These are phyloP conservation scores for Gymnothorax javanicus DNA, from an alignment of 2,797 vertebrate species.

Conservation along the genomic window DNA sequence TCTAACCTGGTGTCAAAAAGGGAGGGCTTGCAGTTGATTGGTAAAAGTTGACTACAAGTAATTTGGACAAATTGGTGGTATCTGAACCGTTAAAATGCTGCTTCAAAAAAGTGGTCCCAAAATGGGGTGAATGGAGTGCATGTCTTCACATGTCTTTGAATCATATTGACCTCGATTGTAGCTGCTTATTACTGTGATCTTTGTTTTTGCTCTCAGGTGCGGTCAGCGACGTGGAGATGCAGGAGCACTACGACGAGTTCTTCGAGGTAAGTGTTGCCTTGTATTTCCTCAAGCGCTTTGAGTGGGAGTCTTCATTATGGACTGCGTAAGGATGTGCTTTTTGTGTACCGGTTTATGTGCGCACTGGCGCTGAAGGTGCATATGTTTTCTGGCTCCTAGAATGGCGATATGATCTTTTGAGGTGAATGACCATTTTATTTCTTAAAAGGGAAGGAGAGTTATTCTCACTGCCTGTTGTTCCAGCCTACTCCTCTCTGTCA, in stretches of 20 bases:
- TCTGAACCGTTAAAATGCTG: no score
- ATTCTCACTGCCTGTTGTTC: background rate
- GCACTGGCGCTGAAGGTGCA: background rate
- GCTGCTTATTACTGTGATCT: background rate
- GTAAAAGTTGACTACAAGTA: no score
- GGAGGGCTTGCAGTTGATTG: no score
- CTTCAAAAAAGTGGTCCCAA: no score
- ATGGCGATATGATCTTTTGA: background rate
- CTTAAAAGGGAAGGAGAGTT: background rate
- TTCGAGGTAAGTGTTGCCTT: constrained; percentile 81
- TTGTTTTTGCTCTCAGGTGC: constrained; percentile 74
- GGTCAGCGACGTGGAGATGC: constrained; percentile 98
- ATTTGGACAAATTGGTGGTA: no score
- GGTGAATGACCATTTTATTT: background rate
- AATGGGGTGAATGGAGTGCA: no score
- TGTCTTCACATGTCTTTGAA: no score
- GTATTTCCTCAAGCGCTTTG: background rate
- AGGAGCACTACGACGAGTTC: constrained; percentile 98
- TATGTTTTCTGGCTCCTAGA: background rate
- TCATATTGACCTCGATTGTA: no score
- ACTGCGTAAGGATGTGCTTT: background rate
- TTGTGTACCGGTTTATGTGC: background rate
- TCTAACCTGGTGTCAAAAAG: no score
- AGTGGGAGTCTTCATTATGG: no score
- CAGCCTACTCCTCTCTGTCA: background rate